phyloP scores from a whole-genome alignment of 2,797 vertebrate genomes.

The Lindbergichthys nudifrons region DNA sequence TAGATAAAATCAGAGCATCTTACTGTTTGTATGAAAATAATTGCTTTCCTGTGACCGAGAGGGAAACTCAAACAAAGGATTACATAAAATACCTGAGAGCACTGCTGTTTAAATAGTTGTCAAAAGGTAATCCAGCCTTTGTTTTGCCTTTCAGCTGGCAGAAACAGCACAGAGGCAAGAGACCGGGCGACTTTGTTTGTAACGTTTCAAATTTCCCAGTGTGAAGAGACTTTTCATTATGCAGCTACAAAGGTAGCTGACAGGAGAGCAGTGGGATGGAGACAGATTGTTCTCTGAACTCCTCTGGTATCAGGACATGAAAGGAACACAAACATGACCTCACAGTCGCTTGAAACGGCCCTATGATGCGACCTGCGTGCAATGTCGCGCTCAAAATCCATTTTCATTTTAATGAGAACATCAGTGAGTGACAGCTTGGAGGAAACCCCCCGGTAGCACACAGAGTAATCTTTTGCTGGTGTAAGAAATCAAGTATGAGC shows the following conservation, averaged over 20 bases:
- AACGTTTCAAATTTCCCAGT: slow-evolving; percentile 78
- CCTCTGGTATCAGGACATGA: slow-evolving; percentile 59
- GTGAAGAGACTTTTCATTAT: slow-evolving; percentile 81
- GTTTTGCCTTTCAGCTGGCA: slow-evolving; percentile 74
- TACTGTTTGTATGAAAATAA: slow-evolving; percentile 34
- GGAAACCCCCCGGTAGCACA: neutral
- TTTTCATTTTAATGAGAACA: slow-evolving; percentile 52
- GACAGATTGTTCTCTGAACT: slow-evolving; percentile 45
- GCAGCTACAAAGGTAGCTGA: slow-evolving; percentile 69
- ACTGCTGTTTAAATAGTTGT: slow-evolving; percentile 82
- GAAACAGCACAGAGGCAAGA: slow-evolving; percentile 67
- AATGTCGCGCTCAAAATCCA: slow-evolving; percentile 21
- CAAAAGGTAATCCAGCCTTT: slow-evolving; percentile 77
- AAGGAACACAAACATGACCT: slow-evolving; percentile 62
- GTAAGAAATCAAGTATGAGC: slow-evolving; percentile 5
- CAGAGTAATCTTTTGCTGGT: neutral
- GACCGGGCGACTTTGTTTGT: slow-evolving; percentile 57
- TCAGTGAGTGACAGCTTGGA: slow-evolving; percentile 29
- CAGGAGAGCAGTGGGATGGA: slow-evolving; percentile 38
- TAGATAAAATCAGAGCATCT: slow-evolving; percentile 36
- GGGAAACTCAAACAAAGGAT: slow-evolving; percentile 24
- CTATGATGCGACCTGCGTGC: slow-evolving; percentile 52
- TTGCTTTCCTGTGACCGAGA: slow-evolving; percentile 22
- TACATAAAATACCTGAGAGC: slow-evolving; percentile 72
- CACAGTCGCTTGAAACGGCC: slow-evolving; percentile 10